Evolutionary conservation across 2,113 vertebrate species (phyloP).

Genomic region (Smithornis capensis): DNA sequence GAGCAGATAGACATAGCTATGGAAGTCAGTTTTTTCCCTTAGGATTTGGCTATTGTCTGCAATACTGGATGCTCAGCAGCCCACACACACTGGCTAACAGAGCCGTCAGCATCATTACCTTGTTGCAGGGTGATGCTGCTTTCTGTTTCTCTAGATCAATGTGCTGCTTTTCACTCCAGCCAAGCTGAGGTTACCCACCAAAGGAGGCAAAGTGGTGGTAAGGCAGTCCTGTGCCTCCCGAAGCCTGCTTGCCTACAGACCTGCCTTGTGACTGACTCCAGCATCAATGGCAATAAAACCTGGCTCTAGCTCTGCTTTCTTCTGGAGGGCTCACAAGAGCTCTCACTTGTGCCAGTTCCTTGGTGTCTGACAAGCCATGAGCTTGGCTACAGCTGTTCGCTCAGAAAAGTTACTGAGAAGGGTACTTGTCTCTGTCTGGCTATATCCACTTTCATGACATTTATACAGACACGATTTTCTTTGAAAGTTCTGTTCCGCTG

Average conservation of each 20-base stretch:
- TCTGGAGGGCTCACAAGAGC: background rate
- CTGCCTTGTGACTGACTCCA: background rate
- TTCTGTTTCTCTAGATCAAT: background rate
- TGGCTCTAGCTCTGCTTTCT: background rate
- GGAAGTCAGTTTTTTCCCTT: background rate
- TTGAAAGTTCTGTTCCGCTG: background rate
- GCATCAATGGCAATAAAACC: background rate
- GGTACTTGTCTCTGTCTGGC: background rate
- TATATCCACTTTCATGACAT: background rate
- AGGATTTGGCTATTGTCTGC: background rate
- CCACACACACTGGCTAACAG: fast-evolving
- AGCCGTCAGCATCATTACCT: background rate
- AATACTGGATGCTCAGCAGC: background rate
- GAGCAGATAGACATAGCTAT: background rate
- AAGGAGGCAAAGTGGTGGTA: background rate
- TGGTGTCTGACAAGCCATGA: background rate
- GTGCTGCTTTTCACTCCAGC: background rate
- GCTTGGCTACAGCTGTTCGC: background rate
- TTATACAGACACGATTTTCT: background rate
- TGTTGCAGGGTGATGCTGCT: fast-evolving
- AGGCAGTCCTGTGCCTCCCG: fast-evolving
- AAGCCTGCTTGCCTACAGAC: background rate
- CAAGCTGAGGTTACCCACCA: fast-evolving
- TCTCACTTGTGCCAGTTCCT: background rate
- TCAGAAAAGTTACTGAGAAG: background rate